phyloP scores from a whole-genome alignment of 1,140 invertebrate species.

The Ceratoteleas bidentatus region DNA sequence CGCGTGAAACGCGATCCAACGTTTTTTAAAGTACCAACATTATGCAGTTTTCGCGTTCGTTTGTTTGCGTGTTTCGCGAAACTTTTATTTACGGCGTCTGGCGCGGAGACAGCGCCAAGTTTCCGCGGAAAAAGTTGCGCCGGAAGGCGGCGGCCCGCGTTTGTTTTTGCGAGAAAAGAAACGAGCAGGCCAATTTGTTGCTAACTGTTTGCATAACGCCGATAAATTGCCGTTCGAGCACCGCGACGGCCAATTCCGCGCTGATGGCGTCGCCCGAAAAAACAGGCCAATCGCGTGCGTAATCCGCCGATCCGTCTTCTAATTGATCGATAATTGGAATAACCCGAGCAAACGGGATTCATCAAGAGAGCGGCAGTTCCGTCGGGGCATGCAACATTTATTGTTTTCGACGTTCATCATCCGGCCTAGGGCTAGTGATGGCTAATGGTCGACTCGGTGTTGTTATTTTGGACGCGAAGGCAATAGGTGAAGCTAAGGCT shows the following conservation, averaged over 20 bases:
- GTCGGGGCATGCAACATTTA: too few relatives aligned
- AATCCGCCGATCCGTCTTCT: neutral
- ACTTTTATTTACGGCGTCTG: slow-evolving; percentile 61
- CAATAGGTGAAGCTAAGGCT: neutral
- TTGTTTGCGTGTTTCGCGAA: slow-evolving; percentile 55
- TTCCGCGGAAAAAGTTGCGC: slow-evolving; percentile 34
- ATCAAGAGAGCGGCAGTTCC: too few relatives aligned
- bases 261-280: slow-evolving; percentile 15
- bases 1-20: slow-evolving; percentile 36
- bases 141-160: slow-evolving; percentile 36
- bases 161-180: slow-evolving; percentile 47
- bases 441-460: too few relatives aligned
- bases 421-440: too few relatives aligned
- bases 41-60: slow-evolving; percentile 57
- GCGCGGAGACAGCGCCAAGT: slow-evolving; percentile 9
- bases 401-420: too few relatives aligned
- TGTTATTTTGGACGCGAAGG: too few relatives aligned
- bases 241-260: slow-evolving; percentile 8
- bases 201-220: slow-evolving; percentile 51
- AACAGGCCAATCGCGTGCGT: neutral
- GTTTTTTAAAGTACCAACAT: slow-evolving; percentile 58
- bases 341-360: neutral
- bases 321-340: slow-evolving; percentile 1
- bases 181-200: slow-evolving; percentile 52
- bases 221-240: slow-evolving; percentile 41